Percentiles rank a stretch among this genome's conserved stretches.
Conservation (phyloP, 1,140 invertebrate species). For the Limonius californicus region DNA sequence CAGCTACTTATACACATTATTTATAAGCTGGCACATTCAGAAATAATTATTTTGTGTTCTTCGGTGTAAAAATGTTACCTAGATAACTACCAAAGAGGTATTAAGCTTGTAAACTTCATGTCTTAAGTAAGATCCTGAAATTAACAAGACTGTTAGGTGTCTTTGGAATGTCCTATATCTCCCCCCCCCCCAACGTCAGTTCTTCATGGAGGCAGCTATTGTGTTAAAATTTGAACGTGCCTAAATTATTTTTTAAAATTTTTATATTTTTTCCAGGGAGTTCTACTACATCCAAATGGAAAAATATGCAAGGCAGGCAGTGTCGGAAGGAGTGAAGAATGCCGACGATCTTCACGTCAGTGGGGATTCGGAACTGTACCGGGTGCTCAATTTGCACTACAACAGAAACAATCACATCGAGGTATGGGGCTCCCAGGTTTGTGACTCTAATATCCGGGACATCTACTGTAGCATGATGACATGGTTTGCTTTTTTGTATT, state of each 20-base stretch:
- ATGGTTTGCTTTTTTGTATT: not conserved
- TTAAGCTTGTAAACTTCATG: too few relatives aligned
- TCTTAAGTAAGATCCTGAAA: too few relatives aligned
- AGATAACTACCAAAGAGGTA: too few relatives aligned
- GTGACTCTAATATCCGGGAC: constrained; percentile 34
- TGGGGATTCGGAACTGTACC: constrained; percentile 94
- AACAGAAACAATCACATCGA: constrained; percentile 99
- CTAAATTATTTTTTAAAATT: not conserved
- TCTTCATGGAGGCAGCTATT: too few relatives aligned
- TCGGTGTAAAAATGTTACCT: too few relatives aligned
- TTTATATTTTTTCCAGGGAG: constrained; percentile 74
- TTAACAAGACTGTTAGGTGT: too few relatives aligned
- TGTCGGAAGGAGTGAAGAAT: constrained; percentile 93
- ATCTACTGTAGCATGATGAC: not conserved
- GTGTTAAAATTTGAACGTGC: too few relatives aligned
- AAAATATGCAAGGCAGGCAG: constrained; percentile 96
- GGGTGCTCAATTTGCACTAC: constrained; percentile 98
- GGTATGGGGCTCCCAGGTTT: constrained; percentile 73
- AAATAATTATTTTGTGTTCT: too few relatives aligned
- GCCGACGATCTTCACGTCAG: constrained; percentile 91
- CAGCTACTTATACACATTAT: too few relatives aligned
- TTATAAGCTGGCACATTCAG: too few relatives aligned
- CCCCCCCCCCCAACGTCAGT: too few relatives aligned
- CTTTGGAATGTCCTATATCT: too few relatives aligned
- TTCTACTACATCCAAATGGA: constrained; percentile 99